Percentiles rank a stretch among this genome's conserved stretches.
Evolutionary conservation across 2,797 vertebrate species (phyloP).

Genomic region (Sebastes umbrosus): DNA sequence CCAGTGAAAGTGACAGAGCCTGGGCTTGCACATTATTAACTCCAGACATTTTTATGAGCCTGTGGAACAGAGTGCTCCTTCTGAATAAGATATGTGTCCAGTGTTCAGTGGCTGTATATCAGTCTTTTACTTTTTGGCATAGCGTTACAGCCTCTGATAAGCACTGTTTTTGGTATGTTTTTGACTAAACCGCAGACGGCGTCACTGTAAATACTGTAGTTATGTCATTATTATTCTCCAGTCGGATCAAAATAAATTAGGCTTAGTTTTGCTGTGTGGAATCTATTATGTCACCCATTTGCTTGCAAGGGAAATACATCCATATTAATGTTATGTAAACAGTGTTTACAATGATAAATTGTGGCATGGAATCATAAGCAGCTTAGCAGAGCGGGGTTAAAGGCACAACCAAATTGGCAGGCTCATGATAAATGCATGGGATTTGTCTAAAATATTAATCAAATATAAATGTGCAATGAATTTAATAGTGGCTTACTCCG

Average conservation of each 20-base stretch:
- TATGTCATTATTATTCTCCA: constrained; percentile 28
- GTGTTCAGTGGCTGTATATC: constrained; percentile 43
- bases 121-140: constrained; percentile 40
- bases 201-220: constrained; percentile 23
- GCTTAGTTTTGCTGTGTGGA: constrained; percentile 25
- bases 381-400: constrained; percentile 59
- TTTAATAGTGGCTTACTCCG: constrained; percentile 51
- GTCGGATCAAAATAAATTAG: constrained; percentile 37
- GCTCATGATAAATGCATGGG: constrained; percentile 75
- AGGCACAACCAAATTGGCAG: constrained; percentile 65
- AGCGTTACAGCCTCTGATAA: constrained; percentile 27
- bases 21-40: constrained; percentile 76
- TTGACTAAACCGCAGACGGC: constrained; percentile 7
- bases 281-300: constrained; percentile 46
- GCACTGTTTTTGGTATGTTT: constrained; percentile 24
- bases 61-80: constrained; percentile 68
- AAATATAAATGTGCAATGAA: constrained; percentile 73
- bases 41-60: constrained; percentile 74
- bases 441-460: constrained; percentile 77
- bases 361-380: constrained; percentile 59
- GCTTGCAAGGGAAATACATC: constrained; percentile 53
- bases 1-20: constrained; percentile 72
- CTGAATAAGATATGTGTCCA: constrained; percentile 72
- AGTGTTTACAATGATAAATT: constrained; percentile 65
- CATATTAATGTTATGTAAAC: constrained; percentile 70